Base-by-base conservation (phyloP, 2,888 invertebrate genomes). In the Idaea dimidiata region DNA sequence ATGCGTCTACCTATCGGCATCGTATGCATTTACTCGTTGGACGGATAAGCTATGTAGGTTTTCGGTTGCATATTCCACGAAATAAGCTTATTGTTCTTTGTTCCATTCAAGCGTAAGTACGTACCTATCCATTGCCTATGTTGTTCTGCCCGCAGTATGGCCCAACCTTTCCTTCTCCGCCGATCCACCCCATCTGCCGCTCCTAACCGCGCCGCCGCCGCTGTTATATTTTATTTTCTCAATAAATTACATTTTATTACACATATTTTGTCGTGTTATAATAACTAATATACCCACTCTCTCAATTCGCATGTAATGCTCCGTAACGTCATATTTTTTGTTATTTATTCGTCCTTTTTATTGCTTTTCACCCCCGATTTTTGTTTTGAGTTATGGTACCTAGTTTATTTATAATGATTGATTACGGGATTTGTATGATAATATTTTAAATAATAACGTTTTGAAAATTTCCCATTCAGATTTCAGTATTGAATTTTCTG, bases 211-310 rank as follows among this genome's bases (percentile, higher is more conserved):
- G 10, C 43, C 43, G 8, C 32, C 10, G 32, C 43, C 43, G 10
- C 90, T 86, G 89, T 89, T 90, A 91, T 91, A 91, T 92, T 93
- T 93, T 93, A 93, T 93, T 92, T 92, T 87, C 76, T 80, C 87
- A 81, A 93, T 93, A 93, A 93, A 93, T 93, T 86, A 90, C 87
- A 74, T 93, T 93, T 93, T 93, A 93, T 93, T 93, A 89, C 93
- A 92, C 91, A 93, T 93, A 93, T 93, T 93, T 93, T 93, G 93
- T 92, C 91, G 93, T 91, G 93, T 91, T 93, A 93, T 92, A 91
- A 93, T 92, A 93, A 93, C 92, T 93, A 93, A 93, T 93, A 93
- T 90, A 93, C 87, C 88, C 83, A 85, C 87, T 88, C 89, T 88
- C 89, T 87, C 89, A 89, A 89, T 89, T 88, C 88, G 84, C 87